phyloP scores from a whole-genome alignment of 1,140 invertebrate species.

The Drosophila dunni region DNA sequence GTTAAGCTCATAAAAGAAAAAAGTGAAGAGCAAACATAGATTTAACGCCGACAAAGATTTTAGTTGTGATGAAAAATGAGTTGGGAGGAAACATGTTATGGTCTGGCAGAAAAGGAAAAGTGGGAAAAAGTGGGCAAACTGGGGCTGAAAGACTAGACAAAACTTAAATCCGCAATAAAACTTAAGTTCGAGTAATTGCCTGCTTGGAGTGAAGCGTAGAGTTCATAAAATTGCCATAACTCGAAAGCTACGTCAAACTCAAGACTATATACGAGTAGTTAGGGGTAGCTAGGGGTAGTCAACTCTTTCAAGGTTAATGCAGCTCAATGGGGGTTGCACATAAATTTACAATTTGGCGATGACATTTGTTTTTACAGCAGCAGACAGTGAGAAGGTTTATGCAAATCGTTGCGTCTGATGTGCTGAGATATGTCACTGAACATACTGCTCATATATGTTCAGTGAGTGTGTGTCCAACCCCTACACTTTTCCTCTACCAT shows the following conservation, averaged over 20 bases:
- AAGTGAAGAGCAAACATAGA: background rate
- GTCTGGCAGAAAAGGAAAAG: too few relatives aligned
- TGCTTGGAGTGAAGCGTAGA: conserved; percentile 29
- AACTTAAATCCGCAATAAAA: conserved; percentile 58
- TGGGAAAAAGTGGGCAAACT: too few relatives aligned
- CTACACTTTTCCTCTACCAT: too few relatives aligned
- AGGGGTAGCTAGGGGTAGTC: conserved; percentile 3
- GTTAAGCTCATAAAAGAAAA: background rate
- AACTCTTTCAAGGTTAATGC: conserved; percentile 12
- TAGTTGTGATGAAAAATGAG: conserved; percentile 7
- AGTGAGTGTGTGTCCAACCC: background rate
- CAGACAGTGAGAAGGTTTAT: conserved; percentile 59
- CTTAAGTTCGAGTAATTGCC: conserved; percentile 69
- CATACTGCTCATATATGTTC: too few relatives aligned
- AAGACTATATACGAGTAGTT: background rate
- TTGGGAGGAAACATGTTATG: background rate
- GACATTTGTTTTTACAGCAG: conserved; percentile 69
- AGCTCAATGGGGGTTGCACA: conserved; percentile 4
- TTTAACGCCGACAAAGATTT: conserved; percentile 23
- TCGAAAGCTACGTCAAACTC: conserved; percentile 21
- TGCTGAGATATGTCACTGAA: conserved; percentile 37
- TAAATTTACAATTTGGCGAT: conserved; percentile 71
- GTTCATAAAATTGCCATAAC: conserved; percentile 73
- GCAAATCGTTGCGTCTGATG: conserved; percentile 67
- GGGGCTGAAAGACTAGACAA: background rate